A percentile compares a stretch with the other conserved stretches of the same genome.
Evolutionary conservation across 2,888 invertebrate species (phyloP).

Genomic region (Apotomis capreana): DNA sequence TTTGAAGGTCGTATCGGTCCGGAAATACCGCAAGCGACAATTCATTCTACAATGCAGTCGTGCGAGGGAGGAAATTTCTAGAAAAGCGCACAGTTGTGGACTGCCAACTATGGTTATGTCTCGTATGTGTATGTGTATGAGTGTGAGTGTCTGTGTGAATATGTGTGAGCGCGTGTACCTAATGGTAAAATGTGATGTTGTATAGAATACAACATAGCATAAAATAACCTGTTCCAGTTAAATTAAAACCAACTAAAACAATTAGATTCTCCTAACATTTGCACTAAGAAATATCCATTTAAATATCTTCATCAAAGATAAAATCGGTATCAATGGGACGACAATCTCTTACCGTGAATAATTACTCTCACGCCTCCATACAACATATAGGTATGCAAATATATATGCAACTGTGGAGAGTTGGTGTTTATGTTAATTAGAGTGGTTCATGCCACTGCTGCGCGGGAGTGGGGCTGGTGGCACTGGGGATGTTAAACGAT

Average conservation of each 20-base stretch:
- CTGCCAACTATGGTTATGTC: no score
- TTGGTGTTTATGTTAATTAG: conserved; percentile 80
- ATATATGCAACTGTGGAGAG: conserved; percentile 59
- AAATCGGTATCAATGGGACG: conserved; percentile 61
- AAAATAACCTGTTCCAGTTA: no score
- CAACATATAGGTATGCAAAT: not conserved
- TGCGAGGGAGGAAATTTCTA: no score
- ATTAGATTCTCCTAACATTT: conserved; percentile 21
- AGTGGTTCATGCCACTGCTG: conserved; percentile 70
- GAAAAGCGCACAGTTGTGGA: no score
- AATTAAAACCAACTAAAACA: not conserved
- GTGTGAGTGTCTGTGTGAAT: no score
- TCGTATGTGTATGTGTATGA: no score
- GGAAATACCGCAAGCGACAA: no score
- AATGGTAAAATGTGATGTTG: no score
- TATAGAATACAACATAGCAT: no score
- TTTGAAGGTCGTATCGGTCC: no score
- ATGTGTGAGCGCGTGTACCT: no score
- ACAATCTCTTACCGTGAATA: conserved; percentile 64
- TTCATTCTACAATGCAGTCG: no score
- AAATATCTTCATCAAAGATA: conserved; percentile 56
- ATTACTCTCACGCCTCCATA: conserved; percentile 55
- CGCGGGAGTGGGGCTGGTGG: conserved; percentile 51
- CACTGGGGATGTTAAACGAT: conserved; percentile 22
- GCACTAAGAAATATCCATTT: conserved; percentile 21